These are phyloP conservation scores for Philereme vetulata DNA, from an alignment of 2,888 invertebrate species.

Conservation along the genomic window DNA sequence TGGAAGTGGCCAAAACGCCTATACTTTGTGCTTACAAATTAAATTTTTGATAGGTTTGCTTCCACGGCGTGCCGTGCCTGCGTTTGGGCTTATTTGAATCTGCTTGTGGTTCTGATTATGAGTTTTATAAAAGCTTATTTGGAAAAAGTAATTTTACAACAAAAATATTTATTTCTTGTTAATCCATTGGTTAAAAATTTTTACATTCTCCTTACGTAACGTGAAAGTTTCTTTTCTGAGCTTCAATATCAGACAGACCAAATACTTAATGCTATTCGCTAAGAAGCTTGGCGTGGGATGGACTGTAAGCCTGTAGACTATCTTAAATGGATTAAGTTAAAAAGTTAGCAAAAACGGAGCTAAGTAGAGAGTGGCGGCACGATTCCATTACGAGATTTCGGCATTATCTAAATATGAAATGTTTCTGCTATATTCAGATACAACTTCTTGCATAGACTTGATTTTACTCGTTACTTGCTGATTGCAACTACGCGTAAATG, in stretches of 20 bases:
- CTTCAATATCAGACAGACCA: conserved; percentile 23
- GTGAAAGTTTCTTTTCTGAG: conserved; percentile 8
- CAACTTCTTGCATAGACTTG: conserved; percentile 23
- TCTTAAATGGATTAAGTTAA: conserved; percentile 38
- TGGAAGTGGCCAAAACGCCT: no score
- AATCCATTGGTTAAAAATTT: conserved; percentile 2
- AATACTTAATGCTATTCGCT: conserved; percentile 33
- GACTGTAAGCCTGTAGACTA: conserved; percentile 32
- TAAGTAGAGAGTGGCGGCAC: conserved; percentile 30
- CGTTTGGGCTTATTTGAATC: no score
- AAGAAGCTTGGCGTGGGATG: conserved; percentile 28
- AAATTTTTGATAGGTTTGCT: no score
- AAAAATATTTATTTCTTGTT: conserved; percentile 3
- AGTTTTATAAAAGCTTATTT: no score
- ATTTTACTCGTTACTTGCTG: neutral
- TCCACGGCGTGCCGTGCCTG: no score
- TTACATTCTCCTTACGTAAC: conserved; percentile 2
- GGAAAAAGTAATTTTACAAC: no score
- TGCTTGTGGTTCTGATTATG: no score
- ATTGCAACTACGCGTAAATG: no score
- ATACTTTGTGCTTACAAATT: no score
- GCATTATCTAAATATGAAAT: conserved; percentile 45
- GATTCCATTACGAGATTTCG: conserved; percentile 36
- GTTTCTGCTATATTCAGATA: conserved; percentile 40
- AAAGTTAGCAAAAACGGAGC: conserved; percentile 42